Evolutionary conservation across 2,113 vertebrate species (phyloP), one percentile per base, ranked within the genome.

Genomic region (Phylloscopus trochiloides): DNA sequence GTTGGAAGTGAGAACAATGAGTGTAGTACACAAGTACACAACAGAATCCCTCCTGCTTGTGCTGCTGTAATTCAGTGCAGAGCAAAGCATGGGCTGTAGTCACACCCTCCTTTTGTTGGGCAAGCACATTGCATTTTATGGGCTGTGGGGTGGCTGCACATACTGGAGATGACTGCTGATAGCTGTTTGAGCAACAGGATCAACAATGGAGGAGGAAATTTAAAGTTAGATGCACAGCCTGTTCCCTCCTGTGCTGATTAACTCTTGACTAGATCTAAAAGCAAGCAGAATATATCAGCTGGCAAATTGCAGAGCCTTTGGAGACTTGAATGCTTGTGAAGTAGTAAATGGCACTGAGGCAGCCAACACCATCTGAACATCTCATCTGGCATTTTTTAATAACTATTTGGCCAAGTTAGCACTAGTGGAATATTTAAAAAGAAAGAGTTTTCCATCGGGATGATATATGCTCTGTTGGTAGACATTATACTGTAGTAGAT

Each of bases 251-350:
- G n/a, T 29, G 38, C 16, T 26, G 57, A 31, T 87, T 72, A 89
- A 72, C 57, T 89, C 42, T 42, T 87, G 57, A 82, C 42, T 78
- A 79, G 50, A 68, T 92, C 21, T 90, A n/a, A 89, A 91, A 82
- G 42, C 50, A 52, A 62, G 70, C 45, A 76, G 70, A 31, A 31
- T 89, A 26, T 80, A 65, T 85, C 25, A 72, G 34, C 45, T 85
- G 66, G 40, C 42, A 87, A 87, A 79, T 50, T 59, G 34, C 28
- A 47, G 58, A 58, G 34, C 21, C 50, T 91, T 65, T 72, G 65
- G 52, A 43, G 31, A 19, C 24, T 42, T 62, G 52, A 68, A 62
- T 54, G 54, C 13, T 63, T 54, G 25, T 68, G 66, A 94, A 91
- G 58, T 75, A 78, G 45, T 85, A 85, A 92, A 57, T 72, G 57